Conservation (phyloP, 2,888 invertebrate genomes). For the Orthosia incerta region DNA sequence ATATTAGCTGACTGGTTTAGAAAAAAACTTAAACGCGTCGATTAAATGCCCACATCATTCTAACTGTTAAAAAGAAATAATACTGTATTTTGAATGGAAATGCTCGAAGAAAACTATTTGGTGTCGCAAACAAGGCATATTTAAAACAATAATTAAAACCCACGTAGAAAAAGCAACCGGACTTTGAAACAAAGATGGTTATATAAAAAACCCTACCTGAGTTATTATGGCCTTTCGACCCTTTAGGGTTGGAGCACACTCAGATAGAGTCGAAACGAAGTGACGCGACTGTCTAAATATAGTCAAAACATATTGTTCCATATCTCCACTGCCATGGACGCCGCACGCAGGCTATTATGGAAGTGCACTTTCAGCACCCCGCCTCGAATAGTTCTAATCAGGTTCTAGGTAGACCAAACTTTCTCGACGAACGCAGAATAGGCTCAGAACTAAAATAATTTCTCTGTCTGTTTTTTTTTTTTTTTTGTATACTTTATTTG, state of each 20-base stretch:
- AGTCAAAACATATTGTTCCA: too few species aligned
- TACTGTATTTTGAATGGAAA: background rate
- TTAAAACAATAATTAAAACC: slow-evolving; percentile 4
- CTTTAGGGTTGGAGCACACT: slow-evolving; percentile 1
- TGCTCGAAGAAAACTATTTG: slow-evolving; percentile 19
- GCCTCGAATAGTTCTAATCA: too few species aligned
- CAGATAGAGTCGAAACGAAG: too few species aligned
- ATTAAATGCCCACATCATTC: slow-evolving; percentile 35
- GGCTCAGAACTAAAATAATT: too few species aligned
- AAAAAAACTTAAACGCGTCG: slow-evolving; percentile 24
- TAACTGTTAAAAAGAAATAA: slow-evolving; percentile 38
- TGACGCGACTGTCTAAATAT: too few species aligned
- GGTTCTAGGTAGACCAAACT: too few species aligned
- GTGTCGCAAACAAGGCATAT: background rate
- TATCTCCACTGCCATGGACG: too few species aligned
- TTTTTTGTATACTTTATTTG: too few species aligned
- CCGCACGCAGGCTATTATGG: too few species aligned
- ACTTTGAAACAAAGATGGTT: slow-evolving; percentile 24
- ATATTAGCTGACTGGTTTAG: slow-evolving; percentile 42
- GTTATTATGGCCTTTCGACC: slow-evolving; percentile 49
- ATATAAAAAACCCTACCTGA: slow-evolving; percentile 29
- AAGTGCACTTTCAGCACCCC: too few species aligned
- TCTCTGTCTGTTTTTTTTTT: too few species aligned
- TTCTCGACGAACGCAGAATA: too few species aligned
- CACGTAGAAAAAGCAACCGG: background rate